Evolutionary conservation across 2,888 invertebrate genomes (phyloP).

Genomic region (Drosophila anomalata): DNA sequence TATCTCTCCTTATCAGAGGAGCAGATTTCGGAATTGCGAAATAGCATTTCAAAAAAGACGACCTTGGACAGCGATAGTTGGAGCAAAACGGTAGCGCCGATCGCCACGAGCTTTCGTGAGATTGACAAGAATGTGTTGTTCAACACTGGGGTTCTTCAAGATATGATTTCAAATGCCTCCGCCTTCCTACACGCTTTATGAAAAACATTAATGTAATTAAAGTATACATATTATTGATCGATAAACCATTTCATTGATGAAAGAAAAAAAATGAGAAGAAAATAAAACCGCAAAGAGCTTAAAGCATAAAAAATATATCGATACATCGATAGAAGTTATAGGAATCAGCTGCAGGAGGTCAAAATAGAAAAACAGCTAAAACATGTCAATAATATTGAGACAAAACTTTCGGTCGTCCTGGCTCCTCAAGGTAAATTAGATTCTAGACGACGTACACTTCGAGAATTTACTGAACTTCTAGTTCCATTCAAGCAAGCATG

Average conservation of each 20-base stretch:
- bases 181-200: too few species aligned
- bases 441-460: not conserved
- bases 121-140: not conserved
- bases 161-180: too few species aligned
- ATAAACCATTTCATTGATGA: too few species aligned
- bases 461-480: not conserved
- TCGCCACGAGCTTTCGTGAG: not conserved
- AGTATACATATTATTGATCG: too few species aligned
- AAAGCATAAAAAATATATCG: not conserved
- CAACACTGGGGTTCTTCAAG: conserved; percentile 1
- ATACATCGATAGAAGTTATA: not conserved
- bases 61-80: conserved; percentile 30
- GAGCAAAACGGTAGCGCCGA: not conserved
- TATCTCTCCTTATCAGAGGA: conserved; percentile 45
- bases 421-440: conserved; percentile 52
- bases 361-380: conserved; percentile 14
- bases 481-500: conserved; percentile 35
- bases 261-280: too few species aligned
- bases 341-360: conserved; percentile 5
- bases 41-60: conserved; percentile 21
- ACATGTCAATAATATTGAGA: conserved; percentile 59
- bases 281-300: not conserved
- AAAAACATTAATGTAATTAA: too few species aligned
- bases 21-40: conserved; percentile 32
- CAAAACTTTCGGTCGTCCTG: conserved; percentile 31